phyloP scores from a whole-genome alignment of 2,113 vertebrate species.

The Aldabrachelys gigantea region DNA sequence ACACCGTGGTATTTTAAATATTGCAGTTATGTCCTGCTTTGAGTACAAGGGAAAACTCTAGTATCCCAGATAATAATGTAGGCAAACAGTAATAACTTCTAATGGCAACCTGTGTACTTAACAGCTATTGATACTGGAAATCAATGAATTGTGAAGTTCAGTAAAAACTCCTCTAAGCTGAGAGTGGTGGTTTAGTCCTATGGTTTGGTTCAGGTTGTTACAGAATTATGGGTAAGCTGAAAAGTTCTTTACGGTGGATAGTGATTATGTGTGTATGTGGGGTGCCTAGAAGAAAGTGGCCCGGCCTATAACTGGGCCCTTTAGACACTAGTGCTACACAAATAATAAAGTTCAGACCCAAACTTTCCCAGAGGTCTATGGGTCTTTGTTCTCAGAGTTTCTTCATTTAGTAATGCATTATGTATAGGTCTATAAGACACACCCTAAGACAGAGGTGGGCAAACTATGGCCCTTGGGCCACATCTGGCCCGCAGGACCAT shows the following conservation, averaged over 20 bases:
- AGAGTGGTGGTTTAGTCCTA: background rate
- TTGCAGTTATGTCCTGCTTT: background rate
- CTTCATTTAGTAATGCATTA: background rate
- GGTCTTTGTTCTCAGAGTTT: background rate
- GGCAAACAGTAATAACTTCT: background rate
- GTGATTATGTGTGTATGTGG: background rate
- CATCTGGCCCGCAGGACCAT: too few relatives aligned
- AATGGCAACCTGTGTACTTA: background rate
- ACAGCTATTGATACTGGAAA: background rate
- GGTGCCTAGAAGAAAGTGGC: background rate
- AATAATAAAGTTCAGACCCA: background rate
- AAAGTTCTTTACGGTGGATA: background rate
- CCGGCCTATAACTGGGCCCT: background rate
- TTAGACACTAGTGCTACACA: background rate
- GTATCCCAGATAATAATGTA: background rate
- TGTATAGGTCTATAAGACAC: fast-evolving
- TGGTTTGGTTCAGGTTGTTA: background rate
- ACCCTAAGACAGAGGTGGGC: background rate
- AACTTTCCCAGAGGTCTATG: background rate
- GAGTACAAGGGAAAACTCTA: background rate
- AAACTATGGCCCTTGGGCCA: too few relatives aligned
- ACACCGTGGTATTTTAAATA: background rate
- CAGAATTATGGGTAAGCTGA: background rate
- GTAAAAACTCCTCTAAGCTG: background rate
- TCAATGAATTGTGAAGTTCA: background rate